Evolutionary conservation across 2,797 vertebrate species (phyloP).

Genomic region (Streptopelia turtur): DNA sequence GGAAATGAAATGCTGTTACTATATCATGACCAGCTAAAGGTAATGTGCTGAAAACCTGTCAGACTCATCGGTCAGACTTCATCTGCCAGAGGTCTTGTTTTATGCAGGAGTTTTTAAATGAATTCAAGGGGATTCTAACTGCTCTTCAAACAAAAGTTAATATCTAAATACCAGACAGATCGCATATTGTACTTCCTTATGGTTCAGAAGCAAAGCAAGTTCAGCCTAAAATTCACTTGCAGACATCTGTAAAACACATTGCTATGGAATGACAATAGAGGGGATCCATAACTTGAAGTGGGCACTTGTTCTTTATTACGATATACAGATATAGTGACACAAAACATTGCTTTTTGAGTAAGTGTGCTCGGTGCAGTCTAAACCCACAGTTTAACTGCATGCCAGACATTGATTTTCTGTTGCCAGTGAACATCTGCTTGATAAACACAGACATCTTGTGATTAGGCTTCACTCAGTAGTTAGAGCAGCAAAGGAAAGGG

Average conservation of each 20-base stretch:
- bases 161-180: conserved; percentile 60
- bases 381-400: not conserved
- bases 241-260: conserved; percentile 80
- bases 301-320: conserved; percentile 43
- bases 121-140: conserved; percentile 14
- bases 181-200: conserved; percentile 37
- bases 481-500: not conserved
- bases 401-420: conserved; percentile 31
- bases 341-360: conserved; percentile 20
- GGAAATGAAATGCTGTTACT: not conserved
- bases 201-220: conserved; percentile 35
- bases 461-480: not conserved
- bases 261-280: conserved; percentile 60
- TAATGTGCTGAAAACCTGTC: not conserved
- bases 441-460: conserved; percentile 12
- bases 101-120: not conserved
- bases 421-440: conserved; percentile 33
- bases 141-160: conserved; percentile 46
- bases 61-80: not conserved
- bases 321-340: conserved; percentile 42
- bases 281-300: conserved; percentile 40
- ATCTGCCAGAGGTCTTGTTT: not conserved
- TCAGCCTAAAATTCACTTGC: conserved; percentile 28
- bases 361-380: not conserved
- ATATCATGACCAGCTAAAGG: not conserved